These are phyloP conservation scores for Epizoanthus scotinus DNA, from an alignment of 92 coral and sea anemone genomes.

Conservation along the genomic window DNA sequence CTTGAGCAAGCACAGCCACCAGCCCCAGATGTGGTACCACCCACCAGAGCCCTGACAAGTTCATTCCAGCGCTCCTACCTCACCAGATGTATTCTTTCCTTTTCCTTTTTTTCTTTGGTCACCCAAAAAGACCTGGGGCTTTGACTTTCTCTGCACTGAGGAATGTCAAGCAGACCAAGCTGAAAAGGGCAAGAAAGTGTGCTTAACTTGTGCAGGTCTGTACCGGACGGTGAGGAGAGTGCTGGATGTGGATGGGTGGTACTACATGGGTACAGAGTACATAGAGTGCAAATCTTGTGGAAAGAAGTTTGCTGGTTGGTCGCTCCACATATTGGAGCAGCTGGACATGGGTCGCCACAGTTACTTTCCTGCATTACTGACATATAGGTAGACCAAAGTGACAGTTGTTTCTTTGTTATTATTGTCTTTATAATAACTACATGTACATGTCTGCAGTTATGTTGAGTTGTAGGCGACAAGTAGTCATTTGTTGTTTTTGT, in stretches of 20 bases:
- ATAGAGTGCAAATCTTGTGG: conserved; percentile 1
- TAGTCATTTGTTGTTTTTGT: no score
- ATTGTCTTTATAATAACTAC: no score
- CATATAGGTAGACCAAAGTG: conserved; percentile 19
- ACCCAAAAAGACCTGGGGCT: conserved; percentile 33
- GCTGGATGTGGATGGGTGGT: not conserved
- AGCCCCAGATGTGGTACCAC: conserved; percentile 14
- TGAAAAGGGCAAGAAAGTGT: conserved; percentile 21
- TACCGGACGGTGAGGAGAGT: conserved; percentile 25
- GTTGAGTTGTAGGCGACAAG: no score
- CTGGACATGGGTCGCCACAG: conserved; percentile 31
- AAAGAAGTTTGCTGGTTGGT: conserved; percentile 32
- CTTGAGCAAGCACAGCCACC: not conserved
- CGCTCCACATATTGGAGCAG: conserved; percentile 18
- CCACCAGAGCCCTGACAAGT: conserved; percentile 5
- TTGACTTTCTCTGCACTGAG: not conserved
- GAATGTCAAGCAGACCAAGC: conserved; percentile 29
- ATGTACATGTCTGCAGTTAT: no score
- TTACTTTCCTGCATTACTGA: conserved; percentile 18
- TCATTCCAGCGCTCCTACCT: conserved; percentile 17
- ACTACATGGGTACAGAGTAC: conserved; percentile 22
- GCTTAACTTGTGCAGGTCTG: conserved; percentile 19
- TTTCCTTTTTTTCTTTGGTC: conserved; percentile 33
- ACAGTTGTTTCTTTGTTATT: not conserved
- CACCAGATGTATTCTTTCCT: conserved; percentile 17